A percentile compares a stretch with the other conserved stretches of the same genome.
Conservation (phyloP, 2,113 vertebrate genomes). For the Haplochromis vanheusdeni region DNA sequence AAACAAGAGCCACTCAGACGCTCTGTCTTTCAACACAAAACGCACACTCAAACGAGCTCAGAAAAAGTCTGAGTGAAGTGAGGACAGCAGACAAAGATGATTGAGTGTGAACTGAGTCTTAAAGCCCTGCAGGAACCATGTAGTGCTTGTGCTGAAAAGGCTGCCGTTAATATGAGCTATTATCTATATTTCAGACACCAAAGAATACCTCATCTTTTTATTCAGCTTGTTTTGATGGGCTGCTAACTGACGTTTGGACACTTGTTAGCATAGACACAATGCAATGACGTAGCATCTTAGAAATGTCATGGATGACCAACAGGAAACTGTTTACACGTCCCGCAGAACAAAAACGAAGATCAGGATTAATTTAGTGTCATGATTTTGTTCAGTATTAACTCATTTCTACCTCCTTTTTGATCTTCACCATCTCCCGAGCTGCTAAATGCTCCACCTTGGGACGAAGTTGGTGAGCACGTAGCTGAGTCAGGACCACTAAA, state of each 20-base stretch:
- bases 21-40: neutral
- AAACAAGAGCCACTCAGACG: slow-evolving; percentile 45
- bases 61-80: neutral
- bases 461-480: neutral
- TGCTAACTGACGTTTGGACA: neutral
- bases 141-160: neutral
- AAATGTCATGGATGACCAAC: neutral
- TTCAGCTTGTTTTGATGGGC: neutral
- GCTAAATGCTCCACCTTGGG: neutral
- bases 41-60: neutral
- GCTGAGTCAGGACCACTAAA: neutral
- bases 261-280: neutral
- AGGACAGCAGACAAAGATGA: slow-evolving; percentile 15
- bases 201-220: neutral
- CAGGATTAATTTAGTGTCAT: neutral
- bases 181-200: neutral
- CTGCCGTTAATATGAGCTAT: neutral
- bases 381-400: neutral
- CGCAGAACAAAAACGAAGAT: neutral
- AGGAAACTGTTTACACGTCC: neutral
- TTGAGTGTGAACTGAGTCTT: neutral
- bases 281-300: neutral
- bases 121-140: neutral
- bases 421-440: neutral
- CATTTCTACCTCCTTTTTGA: neutral